Conservation (phyloP, 2,113 vertebrate species). For the Macaca fascicularis region T2T-MFA8v1.1 NC_088381.1:135257001-135257500, state of each 20-base stretch:
- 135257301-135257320: neutral
- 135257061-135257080: conserved; percentile 24
- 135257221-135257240: neutral
- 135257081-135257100: neutral
- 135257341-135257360: neutral
- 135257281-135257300: neutral
- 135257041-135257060: neutral
- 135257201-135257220: neutral
- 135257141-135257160: neutral
- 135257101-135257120: neutral
- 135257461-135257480: neutral
- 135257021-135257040: conserved; percentile 22
- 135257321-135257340: neutral
- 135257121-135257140: neutral
- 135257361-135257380: neutral
- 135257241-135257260: neutral
- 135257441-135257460: neutral
- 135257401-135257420: neutral
- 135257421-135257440: neutral
- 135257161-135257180: neutral
- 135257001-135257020: conserved; percentile 1
- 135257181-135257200: neutral
- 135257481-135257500: neutral
- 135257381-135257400: neutral
- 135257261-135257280: neutral